These are phyloP conservation scores for Euura saliciscinereae DNA, from an alignment of 1,140 invertebrate genomes.

Conservation along the genomic window DNA sequence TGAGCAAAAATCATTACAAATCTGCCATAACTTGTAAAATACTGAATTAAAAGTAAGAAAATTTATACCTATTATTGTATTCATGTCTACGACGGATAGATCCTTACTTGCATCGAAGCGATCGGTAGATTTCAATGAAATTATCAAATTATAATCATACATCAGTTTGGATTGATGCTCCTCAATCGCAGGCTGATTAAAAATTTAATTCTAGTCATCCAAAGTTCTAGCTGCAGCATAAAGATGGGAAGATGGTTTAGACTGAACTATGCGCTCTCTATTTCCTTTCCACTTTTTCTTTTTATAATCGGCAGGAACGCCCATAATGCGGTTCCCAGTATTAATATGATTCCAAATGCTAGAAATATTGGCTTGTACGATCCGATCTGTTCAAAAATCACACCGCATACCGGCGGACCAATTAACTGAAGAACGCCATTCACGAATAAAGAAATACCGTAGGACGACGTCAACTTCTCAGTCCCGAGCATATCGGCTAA, in stretches of 20 bases:
- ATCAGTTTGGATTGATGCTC: no score
- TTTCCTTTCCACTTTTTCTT: slow-evolving; percentile 50
- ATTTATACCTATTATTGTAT: no score
- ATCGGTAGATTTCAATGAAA: no score
- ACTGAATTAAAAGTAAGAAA: no score
- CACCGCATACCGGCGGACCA: slow-evolving; percentile 77
- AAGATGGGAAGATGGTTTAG: neutral
- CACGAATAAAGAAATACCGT: slow-evolving; percentile 80
- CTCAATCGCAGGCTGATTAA: neutral
- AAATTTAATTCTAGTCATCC: slow-evolving; percentile 3
- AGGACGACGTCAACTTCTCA: slow-evolving; percentile 79
- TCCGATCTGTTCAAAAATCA: slow-evolving; percentile 66
- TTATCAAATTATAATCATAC: no score
- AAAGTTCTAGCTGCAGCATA: neutral
- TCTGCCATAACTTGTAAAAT: no score
- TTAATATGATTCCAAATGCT: slow-evolving; percentile 71
- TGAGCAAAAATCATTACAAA: no score
- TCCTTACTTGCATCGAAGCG: no score
- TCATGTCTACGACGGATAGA: no score
- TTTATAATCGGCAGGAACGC: slow-evolving; percentile 71
- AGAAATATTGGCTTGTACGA: slow-evolving; percentile 73
- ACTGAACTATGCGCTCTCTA: slow-evolving; percentile 28
- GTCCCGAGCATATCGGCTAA: slow-evolving; percentile 82
- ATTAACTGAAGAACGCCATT: slow-evolving; percentile 79
- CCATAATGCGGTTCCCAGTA: slow-evolving; percentile 75